Evolutionary conservation across 2,888 invertebrate species (phyloP), one percentile per base, ranked within the genome.

Genomic region (Lasioglossum malachurum): DNA sequence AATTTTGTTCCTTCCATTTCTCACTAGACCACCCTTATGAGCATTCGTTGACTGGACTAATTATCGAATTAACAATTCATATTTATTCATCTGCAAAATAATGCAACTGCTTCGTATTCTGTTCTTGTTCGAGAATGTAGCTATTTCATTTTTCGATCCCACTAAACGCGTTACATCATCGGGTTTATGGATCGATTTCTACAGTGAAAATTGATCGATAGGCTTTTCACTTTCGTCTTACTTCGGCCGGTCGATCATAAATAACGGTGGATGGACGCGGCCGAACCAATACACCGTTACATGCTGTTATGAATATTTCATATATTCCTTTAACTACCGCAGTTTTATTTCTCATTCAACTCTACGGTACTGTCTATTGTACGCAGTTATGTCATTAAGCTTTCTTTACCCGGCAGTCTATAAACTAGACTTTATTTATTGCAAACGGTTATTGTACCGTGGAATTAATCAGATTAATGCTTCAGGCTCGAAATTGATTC

Each of bases 171-270:
- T 16, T 38, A 10, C 49, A 1, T 14, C 46, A 53, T 53, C 53
- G 35, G 31, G n/a, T n/a, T 71, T 27, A 64, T 7, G 7, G 57
- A 78, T 76, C 76, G 72, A 76, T 87, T 87, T 86, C 80, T 74
- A 74, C 4, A 23, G 73, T 75, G 72, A 81, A 87, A 82, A 82
- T 27, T 60, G 53, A 82, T 78, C 80, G 87, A 80, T 75, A 67
- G 35, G 67, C 49, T 78, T 87, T 82, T 87, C 87, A 86, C 87
- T 87, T 87, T 87, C 82, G 38, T 80, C 67, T 69, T 27, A 35
- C 38, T 41, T 60, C 38, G 60, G 19, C 72, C 31, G 53, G 31
- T 44, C 44, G 69, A 57, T 79, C 74, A 53, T 75, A 72, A 81
- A 79, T 77, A 83, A 82, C 74, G 53, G 53, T 57, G 46, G 76